These are phyloP conservation scores for Lathamus discolor DNA, from an alignment of 2,113 vertebrate species.

Conservation along the genomic window DNA sequence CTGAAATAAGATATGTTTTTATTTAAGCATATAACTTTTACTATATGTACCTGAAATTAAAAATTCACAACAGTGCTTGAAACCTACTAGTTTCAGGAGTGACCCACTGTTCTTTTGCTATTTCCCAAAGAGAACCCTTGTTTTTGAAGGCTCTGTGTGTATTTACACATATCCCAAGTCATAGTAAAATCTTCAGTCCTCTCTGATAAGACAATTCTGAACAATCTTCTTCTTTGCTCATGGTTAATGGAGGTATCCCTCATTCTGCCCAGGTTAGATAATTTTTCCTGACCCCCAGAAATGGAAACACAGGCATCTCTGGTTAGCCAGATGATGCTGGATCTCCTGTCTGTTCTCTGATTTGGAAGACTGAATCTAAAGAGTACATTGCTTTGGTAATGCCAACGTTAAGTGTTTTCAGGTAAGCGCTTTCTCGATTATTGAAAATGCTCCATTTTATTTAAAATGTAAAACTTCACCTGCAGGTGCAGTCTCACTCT, in stretches of 20 bases:
- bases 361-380: background rate
- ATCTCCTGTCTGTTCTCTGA: background rate
- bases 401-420: background rate
- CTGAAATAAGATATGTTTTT: background rate
- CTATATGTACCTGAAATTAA: background rate
- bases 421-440: background rate
- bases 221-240: background rate
- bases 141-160: background rate
- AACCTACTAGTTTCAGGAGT: background rate
- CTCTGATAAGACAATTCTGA: constrained; percentile 28
- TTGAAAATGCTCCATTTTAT: background rate
- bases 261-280: background rate
- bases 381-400: background rate
- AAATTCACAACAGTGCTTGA: background rate
- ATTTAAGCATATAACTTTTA: background rate
- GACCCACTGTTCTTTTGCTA: background rate
- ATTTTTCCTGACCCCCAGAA: background rate
- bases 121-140: background rate
- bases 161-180: background rate
- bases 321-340: background rate
- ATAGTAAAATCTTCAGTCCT: background rate
- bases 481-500: background rate
- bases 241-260: background rate
- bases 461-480: background rate
- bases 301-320: background rate